Percentiles rank a stretch among this genome's conserved stretches.
Evolutionary conservation across 2,888 invertebrate genomes (phyloP).

Genomic region (Seira musarum): DNA sequence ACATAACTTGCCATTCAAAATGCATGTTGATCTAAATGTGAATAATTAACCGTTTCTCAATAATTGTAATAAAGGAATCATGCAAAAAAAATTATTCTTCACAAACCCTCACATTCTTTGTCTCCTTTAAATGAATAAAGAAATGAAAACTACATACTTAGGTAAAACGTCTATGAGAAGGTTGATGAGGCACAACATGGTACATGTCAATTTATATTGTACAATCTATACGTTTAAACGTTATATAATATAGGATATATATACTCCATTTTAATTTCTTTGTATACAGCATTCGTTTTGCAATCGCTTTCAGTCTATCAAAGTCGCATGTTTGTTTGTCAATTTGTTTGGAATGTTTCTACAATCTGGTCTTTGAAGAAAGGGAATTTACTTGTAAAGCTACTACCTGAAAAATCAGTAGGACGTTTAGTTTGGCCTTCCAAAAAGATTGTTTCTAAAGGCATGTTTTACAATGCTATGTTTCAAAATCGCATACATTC

Average conservation of each 20-base stretch:
- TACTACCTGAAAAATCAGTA: no score
- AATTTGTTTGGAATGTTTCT: constrained; percentile 44
- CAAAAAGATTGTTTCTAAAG: no score
- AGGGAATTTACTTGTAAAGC: not conserved
- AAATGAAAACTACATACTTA: no score
- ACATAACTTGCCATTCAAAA: no score
- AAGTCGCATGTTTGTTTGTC: constrained; percentile 42
- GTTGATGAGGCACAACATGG: constrained; percentile 47
- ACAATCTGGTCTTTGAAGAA: not conserved
- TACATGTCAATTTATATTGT: constrained; percentile 18
- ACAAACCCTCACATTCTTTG: not conserved
- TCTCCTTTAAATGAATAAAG: not conserved
- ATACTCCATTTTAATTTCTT: constrained; percentile 10
- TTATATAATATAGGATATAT: not conserved
- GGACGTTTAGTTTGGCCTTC: no score
- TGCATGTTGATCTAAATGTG: not conserved
- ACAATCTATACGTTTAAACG: constrained; percentile 2
- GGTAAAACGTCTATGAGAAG: not conserved
- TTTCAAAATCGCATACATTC: no score
- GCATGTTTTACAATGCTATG: constrained; percentile 1
- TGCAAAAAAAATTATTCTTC: no score
- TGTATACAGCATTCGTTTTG: constrained; percentile 31
- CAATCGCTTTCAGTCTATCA: constrained; percentile 54
- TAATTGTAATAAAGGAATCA: no score
- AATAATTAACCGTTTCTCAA: constrained; percentile 1